Conservation (phyloP, 1,140 invertebrate species). For the Cyphomyrmex costatus region DNA sequence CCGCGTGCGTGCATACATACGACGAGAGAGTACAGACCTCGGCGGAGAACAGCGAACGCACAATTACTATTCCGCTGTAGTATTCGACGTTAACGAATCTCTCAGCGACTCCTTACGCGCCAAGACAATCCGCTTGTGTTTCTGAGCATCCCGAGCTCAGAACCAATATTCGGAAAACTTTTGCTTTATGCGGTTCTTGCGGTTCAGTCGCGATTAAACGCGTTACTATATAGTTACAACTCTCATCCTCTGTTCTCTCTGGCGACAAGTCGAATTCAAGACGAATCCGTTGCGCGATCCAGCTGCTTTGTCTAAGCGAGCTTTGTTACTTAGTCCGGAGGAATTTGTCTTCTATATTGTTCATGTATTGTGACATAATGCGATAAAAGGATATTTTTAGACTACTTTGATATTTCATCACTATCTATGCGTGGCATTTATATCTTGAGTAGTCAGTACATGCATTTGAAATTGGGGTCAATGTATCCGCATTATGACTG, state of each 20-base stretch:
- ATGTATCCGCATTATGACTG: slow-evolving; percentile 34
- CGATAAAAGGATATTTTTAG: background rate
- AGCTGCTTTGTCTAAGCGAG: background rate
- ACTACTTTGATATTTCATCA: background rate
- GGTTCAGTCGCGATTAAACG: background rate
- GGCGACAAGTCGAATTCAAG: slow-evolving; percentile 9
- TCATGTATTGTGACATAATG: background rate
- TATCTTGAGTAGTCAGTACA: background rate
- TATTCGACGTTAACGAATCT: background rate
- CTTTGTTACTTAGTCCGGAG: background rate
- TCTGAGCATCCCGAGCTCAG: background rate
- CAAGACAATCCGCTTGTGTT: background rate
- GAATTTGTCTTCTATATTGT: background rate
- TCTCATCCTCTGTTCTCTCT: background rate
- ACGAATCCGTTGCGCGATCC: background rate
- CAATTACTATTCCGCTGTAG: background rate
- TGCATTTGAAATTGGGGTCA: slow-evolving; percentile 44
- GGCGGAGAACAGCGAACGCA: background rate
- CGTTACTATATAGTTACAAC: background rate
- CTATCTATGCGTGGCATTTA: background rate
- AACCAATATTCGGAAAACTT: background rate
- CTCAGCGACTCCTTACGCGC: background rate
- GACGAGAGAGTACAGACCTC: background rate
- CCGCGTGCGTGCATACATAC: background rate
- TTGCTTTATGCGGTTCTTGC: background rate